Conservation (phyloP, 1,140 invertebrate species). For the Mylabris phalerata region DNA sequence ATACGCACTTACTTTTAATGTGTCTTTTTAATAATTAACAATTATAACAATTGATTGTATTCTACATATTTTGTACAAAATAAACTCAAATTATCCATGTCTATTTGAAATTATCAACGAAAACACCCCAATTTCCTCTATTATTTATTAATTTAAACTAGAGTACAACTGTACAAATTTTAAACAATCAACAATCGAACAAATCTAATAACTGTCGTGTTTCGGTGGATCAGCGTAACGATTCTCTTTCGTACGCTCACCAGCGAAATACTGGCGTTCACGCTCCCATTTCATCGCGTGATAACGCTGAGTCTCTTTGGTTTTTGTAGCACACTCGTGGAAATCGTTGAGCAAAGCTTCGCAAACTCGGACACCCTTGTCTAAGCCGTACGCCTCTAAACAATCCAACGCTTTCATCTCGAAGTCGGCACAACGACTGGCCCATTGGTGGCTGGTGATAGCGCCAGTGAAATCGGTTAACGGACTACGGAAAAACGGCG, state of each 20-base stretch:
- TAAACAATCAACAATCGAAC: neutral
- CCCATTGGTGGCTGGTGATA: slow-evolving; percentile 54
- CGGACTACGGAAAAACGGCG: slow-evolving; percentile 55
- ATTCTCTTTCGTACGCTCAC: slow-evolving; percentile 43
- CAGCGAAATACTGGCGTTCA: slow-evolving; percentile 45
- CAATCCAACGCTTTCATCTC: slow-evolving; percentile 64
- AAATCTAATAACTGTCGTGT: slow-evolving; percentile 43
- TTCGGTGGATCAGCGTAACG: slow-evolving; percentile 44
- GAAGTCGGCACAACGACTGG: slow-evolving; percentile 53
- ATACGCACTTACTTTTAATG: slow-evolving; percentile 20
- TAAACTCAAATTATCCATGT: slow-evolving; percentile 27
- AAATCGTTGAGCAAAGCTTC: slow-evolving; percentile 54
- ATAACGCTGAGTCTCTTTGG: slow-evolving; percentile 51
- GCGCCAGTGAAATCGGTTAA: slow-evolving; percentile 60
- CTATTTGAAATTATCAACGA: neutral
- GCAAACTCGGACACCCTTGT: slow-evolving; percentile 52
- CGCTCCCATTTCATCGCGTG: slow-evolving; percentile 52
- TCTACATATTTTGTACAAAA: slow-evolving; percentile 33
- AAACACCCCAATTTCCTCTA: no score
- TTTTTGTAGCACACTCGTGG: slow-evolving; percentile 53
- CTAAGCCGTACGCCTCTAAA: slow-evolving; percentile 64
- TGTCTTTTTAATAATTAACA: slow-evolving; percentile 25
- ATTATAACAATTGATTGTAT: slow-evolving; percentile 10
- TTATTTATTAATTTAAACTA: no score
- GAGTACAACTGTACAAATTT: no score